Evolutionary conservation across 2,113 vertebrate species (phyloP).

Genomic region (Agapornis roseicollis): DNA sequence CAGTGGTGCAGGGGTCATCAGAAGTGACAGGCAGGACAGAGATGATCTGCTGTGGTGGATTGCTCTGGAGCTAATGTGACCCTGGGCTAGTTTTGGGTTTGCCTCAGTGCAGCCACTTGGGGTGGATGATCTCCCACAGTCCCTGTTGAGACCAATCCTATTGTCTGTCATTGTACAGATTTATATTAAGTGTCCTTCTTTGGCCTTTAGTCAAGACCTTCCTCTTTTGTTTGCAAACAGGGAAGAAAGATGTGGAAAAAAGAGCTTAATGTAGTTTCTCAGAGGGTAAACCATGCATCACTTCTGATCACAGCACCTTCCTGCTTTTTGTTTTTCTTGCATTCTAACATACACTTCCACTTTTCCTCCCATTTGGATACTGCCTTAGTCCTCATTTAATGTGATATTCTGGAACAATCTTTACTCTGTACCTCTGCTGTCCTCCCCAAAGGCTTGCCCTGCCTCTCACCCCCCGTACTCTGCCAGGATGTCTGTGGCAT

Average conservation of each 20-base stretch:
- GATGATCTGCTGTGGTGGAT: background rate
- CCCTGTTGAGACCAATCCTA: background rate
- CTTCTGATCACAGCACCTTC: background rate
- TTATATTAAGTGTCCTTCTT: background rate
- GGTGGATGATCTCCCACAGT: background rate
- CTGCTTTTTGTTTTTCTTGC: background rate
- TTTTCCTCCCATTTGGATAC: background rate
- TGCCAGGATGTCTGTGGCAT: background rate
- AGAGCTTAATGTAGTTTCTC: background rate
- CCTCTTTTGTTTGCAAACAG: background rate
- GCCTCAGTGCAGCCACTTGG: background rate
- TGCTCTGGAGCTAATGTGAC: background rate
- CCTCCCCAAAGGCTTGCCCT: background rate
- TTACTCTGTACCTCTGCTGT: background rate
- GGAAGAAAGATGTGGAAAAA: constrained; percentile 11
- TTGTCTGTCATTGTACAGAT: background rate
- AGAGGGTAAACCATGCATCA: background rate
- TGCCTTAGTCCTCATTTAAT: background rate
- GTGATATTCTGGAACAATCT: background rate
- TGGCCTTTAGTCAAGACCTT: constrained; percentile 7
- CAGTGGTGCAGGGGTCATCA: background rate
- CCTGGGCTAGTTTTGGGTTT: background rate
- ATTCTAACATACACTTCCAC: background rate
- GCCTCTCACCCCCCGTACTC: background rate
- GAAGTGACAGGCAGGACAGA: background rate